phyloP scores from a whole-genome alignment of 2,888 invertebrate species.

The Andricus curvator region DNA sequence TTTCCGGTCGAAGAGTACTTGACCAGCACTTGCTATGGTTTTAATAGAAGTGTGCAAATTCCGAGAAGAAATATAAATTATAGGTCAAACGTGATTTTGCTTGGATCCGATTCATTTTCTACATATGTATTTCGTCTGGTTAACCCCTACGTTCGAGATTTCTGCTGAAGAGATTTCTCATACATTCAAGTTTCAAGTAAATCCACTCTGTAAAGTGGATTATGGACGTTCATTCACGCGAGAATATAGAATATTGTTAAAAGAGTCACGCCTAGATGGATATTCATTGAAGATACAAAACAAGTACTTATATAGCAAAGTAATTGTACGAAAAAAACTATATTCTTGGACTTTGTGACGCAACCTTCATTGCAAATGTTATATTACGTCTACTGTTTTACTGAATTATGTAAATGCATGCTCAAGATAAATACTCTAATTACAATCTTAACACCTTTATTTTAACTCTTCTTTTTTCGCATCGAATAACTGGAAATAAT shows the following conservation, averaged over 20 bases:
- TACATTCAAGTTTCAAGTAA: neutral
- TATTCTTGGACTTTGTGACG: conserved; percentile 17
- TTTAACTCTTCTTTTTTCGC: neutral
- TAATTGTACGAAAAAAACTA: conserved; percentile 5
- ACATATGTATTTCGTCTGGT: neutral
- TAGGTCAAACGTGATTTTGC: conserved; percentile 1
- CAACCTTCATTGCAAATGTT: conserved; percentile 11
- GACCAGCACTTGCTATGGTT: neutral
- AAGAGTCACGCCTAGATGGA: neutral
- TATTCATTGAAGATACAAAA: conserved; percentile 10
- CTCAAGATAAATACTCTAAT: neutral
- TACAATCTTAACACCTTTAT: neutral
- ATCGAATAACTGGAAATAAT: too few species aligned
- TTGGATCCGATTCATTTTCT: neutral
- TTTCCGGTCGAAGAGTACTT: neutral
- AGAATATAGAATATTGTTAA: neutral
- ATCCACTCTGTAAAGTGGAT: neutral
- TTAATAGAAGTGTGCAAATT: neutral
- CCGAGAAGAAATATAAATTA: conserved; percentile 1
- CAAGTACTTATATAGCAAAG: neutral
- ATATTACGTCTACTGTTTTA: neutral
- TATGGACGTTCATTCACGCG: neutral
- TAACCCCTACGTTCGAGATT: neutral
- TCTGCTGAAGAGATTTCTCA: conserved; percentile 1
- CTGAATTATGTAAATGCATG: conserved; percentile 1